Evolutionary conservation across 2,888 invertebrate genomes (phyloP).

Genomic region (Dryobotodes eremita): DNA sequence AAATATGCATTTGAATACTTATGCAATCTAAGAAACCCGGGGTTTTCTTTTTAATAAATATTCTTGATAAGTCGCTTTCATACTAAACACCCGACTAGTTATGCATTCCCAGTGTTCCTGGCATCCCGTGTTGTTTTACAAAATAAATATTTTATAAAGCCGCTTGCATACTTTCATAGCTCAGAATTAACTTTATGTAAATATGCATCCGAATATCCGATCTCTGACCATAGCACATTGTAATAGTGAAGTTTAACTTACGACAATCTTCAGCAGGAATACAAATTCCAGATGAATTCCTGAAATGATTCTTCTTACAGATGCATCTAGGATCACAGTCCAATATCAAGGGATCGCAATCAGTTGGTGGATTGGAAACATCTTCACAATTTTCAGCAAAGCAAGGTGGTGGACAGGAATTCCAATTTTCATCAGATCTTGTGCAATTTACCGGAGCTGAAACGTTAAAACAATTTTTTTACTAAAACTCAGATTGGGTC

Average conservation of each 20-base stretch:
- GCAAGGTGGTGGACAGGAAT: slow-evolving; percentile 72
- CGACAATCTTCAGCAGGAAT: slow-evolving; percentile 39
- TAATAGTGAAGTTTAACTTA: slow-evolving; percentile 17
- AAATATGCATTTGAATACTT: too few species aligned
- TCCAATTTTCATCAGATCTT: slow-evolving; percentile 72
- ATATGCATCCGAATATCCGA: too few species aligned
- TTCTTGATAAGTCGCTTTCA: too few species aligned
- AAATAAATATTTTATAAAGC: too few species aligned
- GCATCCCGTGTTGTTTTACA: too few species aligned
- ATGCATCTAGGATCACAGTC: slow-evolving; percentile 76
- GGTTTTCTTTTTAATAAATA: too few species aligned
- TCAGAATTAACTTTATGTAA: too few species aligned
- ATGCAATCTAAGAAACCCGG: too few species aligned
- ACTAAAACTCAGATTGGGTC: too few species aligned
- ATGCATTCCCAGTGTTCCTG: too few species aligned
- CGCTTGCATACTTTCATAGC: too few species aligned
- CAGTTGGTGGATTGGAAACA: slow-evolving; percentile 53
- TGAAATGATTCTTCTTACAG: slow-evolving; percentile 70
- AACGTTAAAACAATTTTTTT: slow-evolving; percentile 12
- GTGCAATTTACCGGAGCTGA: slow-evolving; percentile 74
- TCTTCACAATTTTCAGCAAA: slow-evolving; percentile 72
- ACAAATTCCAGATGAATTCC: slow-evolving; percentile 59
- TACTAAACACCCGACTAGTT: too few species aligned
- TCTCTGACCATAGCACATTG: neutral
- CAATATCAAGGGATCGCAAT: slow-evolving; percentile 71